Conservation (phyloP, 1,140 invertebrate species). For the Cepaea nemoralis region DNA sequence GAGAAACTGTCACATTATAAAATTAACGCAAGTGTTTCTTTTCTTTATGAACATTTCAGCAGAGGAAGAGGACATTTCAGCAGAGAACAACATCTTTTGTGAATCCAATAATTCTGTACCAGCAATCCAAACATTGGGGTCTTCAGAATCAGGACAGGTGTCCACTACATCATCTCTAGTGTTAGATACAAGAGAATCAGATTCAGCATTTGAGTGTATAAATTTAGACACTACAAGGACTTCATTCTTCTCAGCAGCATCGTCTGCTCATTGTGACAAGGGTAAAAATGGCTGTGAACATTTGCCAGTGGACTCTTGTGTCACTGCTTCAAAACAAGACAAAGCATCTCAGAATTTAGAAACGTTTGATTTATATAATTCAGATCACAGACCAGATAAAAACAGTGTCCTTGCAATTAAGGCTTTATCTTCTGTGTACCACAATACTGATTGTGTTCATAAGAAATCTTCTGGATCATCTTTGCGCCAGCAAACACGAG, state of each 20-base stretch:
- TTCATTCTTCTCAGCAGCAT: not conserved
- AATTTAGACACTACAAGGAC: not conserved
- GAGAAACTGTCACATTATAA: too few species aligned
- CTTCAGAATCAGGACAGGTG: not conserved
- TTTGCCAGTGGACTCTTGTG: not conserved
- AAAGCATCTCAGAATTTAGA: not conserved
- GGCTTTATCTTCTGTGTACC: not conserved
- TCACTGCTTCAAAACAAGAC: not conserved
- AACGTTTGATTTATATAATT: not conserved
- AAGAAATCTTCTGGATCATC: not conserved
- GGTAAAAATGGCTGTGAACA: not conserved
- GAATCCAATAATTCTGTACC: conserved; percentile 22
- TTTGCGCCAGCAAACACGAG: not conserved
- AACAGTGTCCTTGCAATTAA: not conserved
- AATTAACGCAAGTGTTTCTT: too few species aligned
- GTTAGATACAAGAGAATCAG: not conserved
- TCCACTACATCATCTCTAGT: not conserved
- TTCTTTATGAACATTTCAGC: not conserved
- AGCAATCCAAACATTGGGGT: not conserved
- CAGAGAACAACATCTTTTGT: conserved; percentile 39
- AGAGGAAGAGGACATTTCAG: conserved; percentile 26
- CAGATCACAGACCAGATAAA: not conserved
- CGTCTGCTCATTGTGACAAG: not conserved
- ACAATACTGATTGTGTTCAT: not conserved
- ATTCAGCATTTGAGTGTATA: not conserved